Percentiles rank a stretch among this genome's conserved stretches.
phyloP scores from a whole-genome alignment of 2,113 vertebrate genomes.

The Diphyllodes magnificus region DNA sequence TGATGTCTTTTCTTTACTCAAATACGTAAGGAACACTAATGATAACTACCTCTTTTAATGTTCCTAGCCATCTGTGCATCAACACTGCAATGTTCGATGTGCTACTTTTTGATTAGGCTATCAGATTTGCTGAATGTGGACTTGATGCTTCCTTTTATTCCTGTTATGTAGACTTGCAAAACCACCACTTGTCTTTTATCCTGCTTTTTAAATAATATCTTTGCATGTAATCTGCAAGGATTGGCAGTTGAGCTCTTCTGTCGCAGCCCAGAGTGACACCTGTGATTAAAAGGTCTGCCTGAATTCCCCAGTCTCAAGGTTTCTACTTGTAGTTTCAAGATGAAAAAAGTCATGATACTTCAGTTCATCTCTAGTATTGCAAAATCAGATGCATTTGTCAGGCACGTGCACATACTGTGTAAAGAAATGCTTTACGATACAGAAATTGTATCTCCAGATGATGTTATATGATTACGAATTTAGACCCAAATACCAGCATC shows the following conservation, averaged over 20 bases:
- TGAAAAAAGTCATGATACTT: not conserved
- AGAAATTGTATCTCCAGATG: not conserved
- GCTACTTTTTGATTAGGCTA: conserved; percentile 19
- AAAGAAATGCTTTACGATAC: not conserved
- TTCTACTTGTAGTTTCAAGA: not conserved
- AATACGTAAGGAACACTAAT: not conserved
- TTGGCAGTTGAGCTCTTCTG: not conserved
- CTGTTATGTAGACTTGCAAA: not conserved
- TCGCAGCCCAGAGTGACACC: not conserved
- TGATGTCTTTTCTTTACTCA: conserved; percentile 15
- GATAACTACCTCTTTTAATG: not conserved
- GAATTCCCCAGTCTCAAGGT: not conserved
- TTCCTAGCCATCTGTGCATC: not conserved
- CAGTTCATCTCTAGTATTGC: not conserved
- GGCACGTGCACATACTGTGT: not conserved
- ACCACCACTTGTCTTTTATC: not conserved
- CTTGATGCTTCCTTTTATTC: not conserved
- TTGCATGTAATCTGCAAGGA: not conserved
- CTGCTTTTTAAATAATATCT: not conserved
- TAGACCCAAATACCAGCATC: not conserved
- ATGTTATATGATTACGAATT: not conserved
- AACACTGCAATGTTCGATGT: not conserved
- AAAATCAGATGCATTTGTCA: not conserved
- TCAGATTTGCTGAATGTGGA: not conserved
- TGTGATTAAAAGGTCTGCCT: conserved; percentile 32